These are phyloP conservation scores for Mallateleia sp. DNA, from an alignment of 2,888 invertebrate species.

Conservation along the genomic window DNA sequence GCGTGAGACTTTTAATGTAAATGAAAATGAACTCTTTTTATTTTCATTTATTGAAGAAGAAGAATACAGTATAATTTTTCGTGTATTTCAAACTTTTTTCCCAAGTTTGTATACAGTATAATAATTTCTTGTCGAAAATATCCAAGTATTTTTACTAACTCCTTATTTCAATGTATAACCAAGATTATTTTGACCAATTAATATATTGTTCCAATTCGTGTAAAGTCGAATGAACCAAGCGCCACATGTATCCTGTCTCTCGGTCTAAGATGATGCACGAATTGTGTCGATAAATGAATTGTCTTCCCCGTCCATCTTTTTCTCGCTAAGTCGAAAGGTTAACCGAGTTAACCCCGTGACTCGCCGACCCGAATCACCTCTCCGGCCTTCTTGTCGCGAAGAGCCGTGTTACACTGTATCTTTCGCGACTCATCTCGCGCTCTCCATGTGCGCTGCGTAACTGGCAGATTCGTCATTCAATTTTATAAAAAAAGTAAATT, in stretches of 20 bases:
- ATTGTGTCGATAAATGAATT: constrained; percentile 64
- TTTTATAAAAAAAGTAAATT: constrained; percentile 55
- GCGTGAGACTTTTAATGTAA: too few species aligned
- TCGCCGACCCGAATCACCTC: constrained; percentile 72
- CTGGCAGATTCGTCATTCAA: constrained; percentile 58
- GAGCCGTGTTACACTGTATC: constrained; percentile 43
- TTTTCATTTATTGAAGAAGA: too few species aligned
- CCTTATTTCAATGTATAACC: too few species aligned
- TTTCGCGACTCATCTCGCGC: constrained; percentile 54
- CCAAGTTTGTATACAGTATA: too few species aligned
- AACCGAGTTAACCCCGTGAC: constrained; percentile 86
- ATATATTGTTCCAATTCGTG: constrained; percentile 41
- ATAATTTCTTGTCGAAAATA: too few species aligned
- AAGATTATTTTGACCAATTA: too few species aligned
- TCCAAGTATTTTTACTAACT: too few species aligned
- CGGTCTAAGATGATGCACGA: constrained; percentile 31
- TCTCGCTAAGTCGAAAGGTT: constrained; percentile 80
- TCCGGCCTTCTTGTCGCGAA: constrained; percentile 30
- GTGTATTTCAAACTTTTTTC: too few species aligned
- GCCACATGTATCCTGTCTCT: constrained; percentile 13
- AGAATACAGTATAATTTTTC: too few species aligned
- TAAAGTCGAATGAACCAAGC: background rate
- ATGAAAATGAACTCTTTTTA: too few species aligned
- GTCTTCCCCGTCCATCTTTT: constrained; percentile 48
- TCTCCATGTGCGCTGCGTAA: constrained; percentile 44